Conservation (phyloP, 2,888 invertebrate species). For the Callyntrura sp. region DNA sequence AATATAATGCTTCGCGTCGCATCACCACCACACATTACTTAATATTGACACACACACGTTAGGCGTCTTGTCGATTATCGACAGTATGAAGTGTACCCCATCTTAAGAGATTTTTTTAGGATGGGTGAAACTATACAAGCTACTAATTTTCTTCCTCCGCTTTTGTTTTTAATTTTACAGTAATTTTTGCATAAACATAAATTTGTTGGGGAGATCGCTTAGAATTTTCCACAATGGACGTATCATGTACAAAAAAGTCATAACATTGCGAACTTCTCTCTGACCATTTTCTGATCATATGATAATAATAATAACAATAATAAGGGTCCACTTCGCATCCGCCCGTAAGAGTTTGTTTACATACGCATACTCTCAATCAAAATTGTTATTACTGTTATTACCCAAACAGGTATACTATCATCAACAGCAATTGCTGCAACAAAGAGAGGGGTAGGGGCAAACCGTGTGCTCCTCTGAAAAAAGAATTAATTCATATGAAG, state of each 20-base stretch:
- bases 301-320: background rate
- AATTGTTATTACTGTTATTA: conserved; percentile 7
- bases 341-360: conserved; percentile 20
- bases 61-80: conserved; percentile 4
- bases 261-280: background rate
- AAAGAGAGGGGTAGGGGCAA: conserved; percentile 17
- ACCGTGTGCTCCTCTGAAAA: background rate
- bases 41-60: conserved; percentile 40
- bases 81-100: background rate
- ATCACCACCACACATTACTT: conserved; percentile 46
- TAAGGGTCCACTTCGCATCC: background rate
- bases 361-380: background rate
- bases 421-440: background rate
- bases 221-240: background rate
- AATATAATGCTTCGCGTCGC: conserved; percentile 73
- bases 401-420: conserved; percentile 16
- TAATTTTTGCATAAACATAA: background rate
- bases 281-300: conserved; percentile 20
- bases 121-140: too few species aligned
- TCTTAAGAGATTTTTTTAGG: background rate
- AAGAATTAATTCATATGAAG: conserved; percentile 43
- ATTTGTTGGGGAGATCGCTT: background rate
- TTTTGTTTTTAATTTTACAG: background rate
- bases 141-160: conserved; percentile 19
- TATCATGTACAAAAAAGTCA: background rate